Base-by-base conservation (phyloP, 2,113 vertebrate genomes). In the Pollachius pollachius region DNA sequence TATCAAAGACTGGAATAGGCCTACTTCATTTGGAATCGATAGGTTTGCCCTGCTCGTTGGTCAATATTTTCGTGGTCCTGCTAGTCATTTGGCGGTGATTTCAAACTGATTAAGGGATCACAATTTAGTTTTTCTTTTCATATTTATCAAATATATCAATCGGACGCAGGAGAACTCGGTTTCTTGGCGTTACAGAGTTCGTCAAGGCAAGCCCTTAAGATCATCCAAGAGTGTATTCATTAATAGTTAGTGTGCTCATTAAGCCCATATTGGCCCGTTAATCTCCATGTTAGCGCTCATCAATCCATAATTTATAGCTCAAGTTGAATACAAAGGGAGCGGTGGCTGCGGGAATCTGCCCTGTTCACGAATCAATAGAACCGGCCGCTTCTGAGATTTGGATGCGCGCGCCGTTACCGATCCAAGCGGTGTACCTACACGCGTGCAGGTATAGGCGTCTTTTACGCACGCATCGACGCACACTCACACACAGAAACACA, bases 281-380 rank as follows among this genome's bases (percentile, higher is more conserved):
- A 75, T 69, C 58, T 71, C 52, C 76, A 76, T 78, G 75, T 78
- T 76, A 82, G 64, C 70, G 15, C 64, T 73, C 71, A 75, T 82
- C 73, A 73, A 59, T 70, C 56, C 62, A 79, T 82, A 70, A 76
- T 78, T 81, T 54, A 81, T 74, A 65, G 23, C 48, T 57, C 70
- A 54, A 65, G 70, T 75, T 25, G 69, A 81, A 73, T 70, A 71
- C 68, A 75, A 79, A 71, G 67, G 64, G 41, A 6, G n/a, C 58
- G 3, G 57, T 13, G 52, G 52, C 12, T 54, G 52, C 3, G 54
- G 6, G 54, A 12, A 12, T 15, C 6, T 41, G 37, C 37, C 37
- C 37, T 11, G 11, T 41, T 11, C 37, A 41, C 37, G 6, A 41
- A 41, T 41, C 37, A 41, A 41, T 41, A 6, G 37, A 41, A 6